phyloP scores from a whole-genome alignment of 2,797 vertebrate species.

The Myiotriccus ornatus region DNA sequence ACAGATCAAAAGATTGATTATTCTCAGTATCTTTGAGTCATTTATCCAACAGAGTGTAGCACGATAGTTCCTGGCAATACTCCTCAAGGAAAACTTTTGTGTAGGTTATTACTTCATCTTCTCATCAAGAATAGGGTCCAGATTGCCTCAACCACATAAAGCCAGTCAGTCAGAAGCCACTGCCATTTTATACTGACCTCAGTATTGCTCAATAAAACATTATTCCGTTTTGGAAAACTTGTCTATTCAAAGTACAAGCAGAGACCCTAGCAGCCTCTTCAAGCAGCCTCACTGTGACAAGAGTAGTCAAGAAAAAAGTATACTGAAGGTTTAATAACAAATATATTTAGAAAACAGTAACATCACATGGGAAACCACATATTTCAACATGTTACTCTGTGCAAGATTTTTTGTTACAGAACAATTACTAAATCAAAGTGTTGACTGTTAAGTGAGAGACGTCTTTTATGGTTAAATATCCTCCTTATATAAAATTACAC shows the following conservation, averaged over 20 bases:
- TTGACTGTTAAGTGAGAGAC: background rate
- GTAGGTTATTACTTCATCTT: background rate
- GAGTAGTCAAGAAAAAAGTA: background rate
- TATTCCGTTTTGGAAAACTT: slow-evolving; percentile 35
- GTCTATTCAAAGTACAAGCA: background rate
- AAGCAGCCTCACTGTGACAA: background rate
- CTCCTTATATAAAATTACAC: background rate
- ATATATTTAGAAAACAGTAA: background rate
- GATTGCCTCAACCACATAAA: background rate
- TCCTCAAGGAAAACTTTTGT: background rate
- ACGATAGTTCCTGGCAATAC: background rate
- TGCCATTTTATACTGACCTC: background rate
- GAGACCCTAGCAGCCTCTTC: background rate
- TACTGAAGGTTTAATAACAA: background rate
- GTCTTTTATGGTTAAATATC: background rate
- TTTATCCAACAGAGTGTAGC: background rate
- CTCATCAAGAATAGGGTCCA: background rate
- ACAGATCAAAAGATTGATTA: background rate
- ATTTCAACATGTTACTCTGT: background rate
- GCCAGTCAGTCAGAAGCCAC: background rate
- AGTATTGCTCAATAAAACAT: slow-evolving; percentile 1
- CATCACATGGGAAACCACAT: background rate
- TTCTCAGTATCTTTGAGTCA: background rate
- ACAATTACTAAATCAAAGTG: background rate
- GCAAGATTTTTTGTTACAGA: background rate